Percentiles rank a stretch among this genome's conserved stretches.
Conservation (phyloP, 1,140 invertebrate species). For the Lerema accius region DNA sequence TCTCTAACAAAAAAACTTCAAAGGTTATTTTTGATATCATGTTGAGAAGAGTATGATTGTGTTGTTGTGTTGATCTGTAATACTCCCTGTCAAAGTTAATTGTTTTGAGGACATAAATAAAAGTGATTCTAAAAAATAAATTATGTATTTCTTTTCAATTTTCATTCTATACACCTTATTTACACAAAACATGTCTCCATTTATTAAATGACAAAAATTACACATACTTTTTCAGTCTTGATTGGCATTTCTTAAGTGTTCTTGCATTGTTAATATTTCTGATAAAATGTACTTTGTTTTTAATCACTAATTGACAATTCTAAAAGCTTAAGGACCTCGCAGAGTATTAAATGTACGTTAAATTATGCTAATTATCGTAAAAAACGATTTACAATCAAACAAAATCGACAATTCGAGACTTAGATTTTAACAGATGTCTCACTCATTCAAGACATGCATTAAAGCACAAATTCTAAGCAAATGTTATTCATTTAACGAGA, state of each 20-base stretch:
- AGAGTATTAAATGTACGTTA: neutral
- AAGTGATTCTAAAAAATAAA: constrained; percentile 71
- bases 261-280: neutral
- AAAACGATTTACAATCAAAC: too few relatives aligned
- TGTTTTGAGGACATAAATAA: constrained; percentile 43
- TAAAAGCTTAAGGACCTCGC: neutral
- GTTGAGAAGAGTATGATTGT: constrained; percentile 26
- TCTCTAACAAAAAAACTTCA: too few relatives aligned
- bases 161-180: constrained; percentile 64
- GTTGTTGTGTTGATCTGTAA: neutral
- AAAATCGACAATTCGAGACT: neutral
- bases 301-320: constrained; percentile 42
- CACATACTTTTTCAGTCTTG: constrained; percentile 73
- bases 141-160: constrained; percentile 74
- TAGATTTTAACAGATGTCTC: neutral
- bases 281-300: constrained; percentile 7
- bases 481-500: too few relatives aligned
- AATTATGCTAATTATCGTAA: too few relatives aligned
- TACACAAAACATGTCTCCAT: constrained; percentile 58
- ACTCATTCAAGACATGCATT: too few relatives aligned
- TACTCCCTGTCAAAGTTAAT: constrained; percentile 4
- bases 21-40: too few relatives aligned
- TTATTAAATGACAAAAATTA: constrained; percentile 44
- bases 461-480: too few relatives aligned
- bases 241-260: constrained; percentile 44